A percentile compares a stretch with the other conserved stretches of the same genome.
These are phyloP conservation scores for Andrena haemorrhoa DNA, from an alignment of 2,888 invertebrate species.

Conservation along the genomic window DNA sequence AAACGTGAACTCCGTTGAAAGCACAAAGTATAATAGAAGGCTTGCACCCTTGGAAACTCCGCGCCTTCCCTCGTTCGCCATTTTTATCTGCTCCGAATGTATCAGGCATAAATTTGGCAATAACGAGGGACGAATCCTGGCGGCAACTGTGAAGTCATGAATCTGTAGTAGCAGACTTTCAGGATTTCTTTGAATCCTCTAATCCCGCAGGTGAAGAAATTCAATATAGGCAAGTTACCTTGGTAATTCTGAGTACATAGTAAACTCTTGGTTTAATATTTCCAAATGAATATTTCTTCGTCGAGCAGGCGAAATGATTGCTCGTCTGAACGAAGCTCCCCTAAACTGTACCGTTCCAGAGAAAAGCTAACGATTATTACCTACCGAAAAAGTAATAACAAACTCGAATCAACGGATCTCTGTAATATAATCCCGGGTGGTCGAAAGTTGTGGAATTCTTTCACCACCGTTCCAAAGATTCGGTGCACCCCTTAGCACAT, in stretches of 20 bases:
- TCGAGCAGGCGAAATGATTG: no score
- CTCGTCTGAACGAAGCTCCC: background rate
- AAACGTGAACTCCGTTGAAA: background rate
- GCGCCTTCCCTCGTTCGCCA: background rate
- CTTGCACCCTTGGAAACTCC: background rate
- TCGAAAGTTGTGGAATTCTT: background rate
- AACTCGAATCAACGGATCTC: slow-evolving; percentile 1
- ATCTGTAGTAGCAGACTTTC: background rate
- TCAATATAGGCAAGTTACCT: no score
- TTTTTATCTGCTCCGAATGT: background rate
- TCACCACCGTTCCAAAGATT: background rate
- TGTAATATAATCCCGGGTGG: background rate
- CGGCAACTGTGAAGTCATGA: background rate
- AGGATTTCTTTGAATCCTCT: background rate
- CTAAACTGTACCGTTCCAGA: background rate
- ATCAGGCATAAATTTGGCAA: background rate
- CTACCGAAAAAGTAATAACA: background rate
- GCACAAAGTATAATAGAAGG: background rate
- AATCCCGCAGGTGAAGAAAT: no score
- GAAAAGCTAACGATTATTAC: background rate
- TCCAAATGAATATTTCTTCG: no score
- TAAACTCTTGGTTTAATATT: no score
- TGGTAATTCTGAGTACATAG: no score
- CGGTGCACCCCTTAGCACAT: background rate
- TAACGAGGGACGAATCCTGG: background rate